These are phyloP conservation scores for Pandion haliaetus DNA, from an alignment of 2,113 vertebrate genomes.

Conservation along the genomic window DNA sequence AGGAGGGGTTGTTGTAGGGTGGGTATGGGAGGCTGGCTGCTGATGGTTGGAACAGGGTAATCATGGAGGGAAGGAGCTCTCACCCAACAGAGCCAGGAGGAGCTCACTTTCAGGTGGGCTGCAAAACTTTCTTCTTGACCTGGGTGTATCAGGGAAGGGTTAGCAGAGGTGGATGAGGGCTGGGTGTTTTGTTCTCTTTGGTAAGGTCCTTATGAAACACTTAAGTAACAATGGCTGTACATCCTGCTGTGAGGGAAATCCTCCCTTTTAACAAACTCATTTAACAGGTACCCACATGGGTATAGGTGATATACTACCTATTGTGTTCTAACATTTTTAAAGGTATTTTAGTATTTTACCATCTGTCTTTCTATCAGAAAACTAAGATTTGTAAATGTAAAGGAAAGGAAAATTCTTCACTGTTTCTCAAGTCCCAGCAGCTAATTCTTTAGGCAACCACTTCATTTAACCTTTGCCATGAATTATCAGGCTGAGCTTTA, in stretches of 20 bases:
- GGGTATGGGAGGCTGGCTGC: background rate
- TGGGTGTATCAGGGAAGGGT: background rate
- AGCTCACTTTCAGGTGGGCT: background rate
- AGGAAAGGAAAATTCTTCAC: background rate
- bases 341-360: background rate
- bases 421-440: background rate
- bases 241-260: background rate
- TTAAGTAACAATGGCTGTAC: background rate
- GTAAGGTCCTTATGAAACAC: background rate
- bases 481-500: background rate
- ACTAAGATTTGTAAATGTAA: background rate
- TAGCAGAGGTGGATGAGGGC: background rate
- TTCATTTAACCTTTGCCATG: background rate
- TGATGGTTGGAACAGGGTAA: background rate
- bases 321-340: background rate
- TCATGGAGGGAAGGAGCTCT: background rate
- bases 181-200: background rate
- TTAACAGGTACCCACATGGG: background rate
- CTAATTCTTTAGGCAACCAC: background rate
- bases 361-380: background rate
- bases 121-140: background rate
- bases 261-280: background rate
- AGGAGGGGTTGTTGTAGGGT: background rate
- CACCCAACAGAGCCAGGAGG: background rate
- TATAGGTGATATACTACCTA: background rate